These are phyloP conservation scores for Hiodon alosoides DNA, from an alignment of 2,113 vertebrate species.

Conservation along the genomic window DNA sequence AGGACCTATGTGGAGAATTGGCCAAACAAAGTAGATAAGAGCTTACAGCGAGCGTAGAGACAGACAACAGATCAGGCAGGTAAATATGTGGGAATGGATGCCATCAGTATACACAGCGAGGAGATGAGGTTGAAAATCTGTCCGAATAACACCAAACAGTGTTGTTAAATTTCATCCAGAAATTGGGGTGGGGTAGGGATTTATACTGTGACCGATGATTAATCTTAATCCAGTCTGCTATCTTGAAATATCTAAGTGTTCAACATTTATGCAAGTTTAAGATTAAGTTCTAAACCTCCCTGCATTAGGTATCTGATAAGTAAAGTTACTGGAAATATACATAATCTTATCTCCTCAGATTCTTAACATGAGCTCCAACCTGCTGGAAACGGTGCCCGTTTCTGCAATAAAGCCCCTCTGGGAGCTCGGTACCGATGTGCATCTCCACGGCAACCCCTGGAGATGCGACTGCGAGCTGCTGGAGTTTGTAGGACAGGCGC, in stretches of 20 bases:
- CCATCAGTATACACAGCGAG: not conserved
- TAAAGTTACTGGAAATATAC: not conserved
- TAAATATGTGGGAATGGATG: not conserved
- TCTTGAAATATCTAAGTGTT: no score
- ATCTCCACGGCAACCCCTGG: slow-evolving; percentile 24
- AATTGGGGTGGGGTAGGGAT: no score
- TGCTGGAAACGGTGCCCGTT: not conserved
- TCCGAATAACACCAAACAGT: no score
- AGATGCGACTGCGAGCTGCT: slow-evolving; percentile 6
- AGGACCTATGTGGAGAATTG: not conserved
- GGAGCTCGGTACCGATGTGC: slow-evolving; percentile 13
- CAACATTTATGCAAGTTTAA: no score
- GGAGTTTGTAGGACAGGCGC: not conserved
- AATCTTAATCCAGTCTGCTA: no score
- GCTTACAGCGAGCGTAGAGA: not conserved
- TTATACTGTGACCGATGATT: no score
- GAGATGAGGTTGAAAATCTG: not conserved
- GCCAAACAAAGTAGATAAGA: not conserved
- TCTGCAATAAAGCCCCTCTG: not conserved
- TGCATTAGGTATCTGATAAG: no score
- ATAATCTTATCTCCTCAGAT: not conserved
- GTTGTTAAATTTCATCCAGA: no score
- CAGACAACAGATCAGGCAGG: not conserved
- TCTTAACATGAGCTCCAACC: slow-evolving; percentile 26
- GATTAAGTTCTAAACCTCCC: no score